Evolutionary conservation across 2,113 vertebrate genomes (phyloP).

Genomic region (Heliornis fulica): DNA sequence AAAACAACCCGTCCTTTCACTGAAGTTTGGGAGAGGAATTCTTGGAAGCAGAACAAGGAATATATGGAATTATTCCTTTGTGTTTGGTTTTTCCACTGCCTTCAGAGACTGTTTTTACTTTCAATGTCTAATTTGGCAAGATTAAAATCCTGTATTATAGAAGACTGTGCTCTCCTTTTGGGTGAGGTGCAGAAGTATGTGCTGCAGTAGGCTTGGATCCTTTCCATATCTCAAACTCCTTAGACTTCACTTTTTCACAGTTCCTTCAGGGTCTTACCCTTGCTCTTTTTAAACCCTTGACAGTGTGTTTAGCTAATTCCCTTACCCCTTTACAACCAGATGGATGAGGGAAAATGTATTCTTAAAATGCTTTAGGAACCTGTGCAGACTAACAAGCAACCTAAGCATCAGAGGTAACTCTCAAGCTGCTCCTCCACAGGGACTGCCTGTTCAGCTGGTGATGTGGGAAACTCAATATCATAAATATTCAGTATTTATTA

Average conservation of each 20-base stretch:
- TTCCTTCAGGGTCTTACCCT: background rate
- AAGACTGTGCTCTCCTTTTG: background rate
- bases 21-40: background rate
- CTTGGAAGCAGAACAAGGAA: background rate
- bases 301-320: background rate
- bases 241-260: background rate
- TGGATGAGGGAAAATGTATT: background rate
- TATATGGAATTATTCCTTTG: background rate
- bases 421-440: background rate
- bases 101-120: background rate
- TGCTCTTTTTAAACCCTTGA: background rate
- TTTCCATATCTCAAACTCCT: background rate
- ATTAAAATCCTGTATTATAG: background rate
- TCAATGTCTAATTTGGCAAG: background rate
- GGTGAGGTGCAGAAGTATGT: background rate
- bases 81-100: background rate
- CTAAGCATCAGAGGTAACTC: background rate
- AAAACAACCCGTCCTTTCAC: background rate
- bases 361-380: background rate
- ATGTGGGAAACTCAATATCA: background rate
- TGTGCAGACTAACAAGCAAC: background rate
- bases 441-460: background rate
- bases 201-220: background rate
- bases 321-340: background rate
- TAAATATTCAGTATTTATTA: background rate